phyloP scores from a whole-genome alignment of 2,113 vertebrate species.

The Blennius ocellaris region DNA sequence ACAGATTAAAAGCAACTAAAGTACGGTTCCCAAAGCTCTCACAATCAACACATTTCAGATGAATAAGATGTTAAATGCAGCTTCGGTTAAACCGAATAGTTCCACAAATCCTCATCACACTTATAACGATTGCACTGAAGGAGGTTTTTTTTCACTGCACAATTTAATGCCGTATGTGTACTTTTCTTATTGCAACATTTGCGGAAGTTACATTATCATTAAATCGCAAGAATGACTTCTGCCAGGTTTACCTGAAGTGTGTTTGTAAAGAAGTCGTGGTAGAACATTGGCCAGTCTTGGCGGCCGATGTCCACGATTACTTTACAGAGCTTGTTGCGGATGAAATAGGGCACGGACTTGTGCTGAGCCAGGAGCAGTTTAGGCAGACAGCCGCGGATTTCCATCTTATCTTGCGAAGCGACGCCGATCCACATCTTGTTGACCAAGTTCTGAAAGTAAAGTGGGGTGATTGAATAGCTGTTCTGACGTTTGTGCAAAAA shows the following conservation, averaged over 20 bases:
- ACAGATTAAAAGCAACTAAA: too few species aligned
- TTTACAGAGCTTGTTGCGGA: slow-evolving; percentile 98
- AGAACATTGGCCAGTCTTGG: slow-evolving; percentile 99
- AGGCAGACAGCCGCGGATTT: slow-evolving; percentile 96
- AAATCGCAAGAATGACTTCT: background rate
- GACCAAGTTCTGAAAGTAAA: slow-evolving; percentile 90
- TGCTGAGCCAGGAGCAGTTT: slow-evolving; percentile 96
- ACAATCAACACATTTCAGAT: too few species aligned
- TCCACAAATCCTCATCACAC: too few species aligned
- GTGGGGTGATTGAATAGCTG: background rate
- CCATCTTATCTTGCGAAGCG: slow-evolving; percentile 96
- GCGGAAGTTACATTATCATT: too few species aligned
- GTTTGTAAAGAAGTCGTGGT: slow-evolving; percentile 98
- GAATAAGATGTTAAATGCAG: too few species aligned
- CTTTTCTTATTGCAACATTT: too few species aligned
- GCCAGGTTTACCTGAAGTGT: slow-evolving; percentile 90
- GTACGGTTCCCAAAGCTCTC: too few species aligned
- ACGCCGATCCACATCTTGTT: slow-evolving; percentile 99
- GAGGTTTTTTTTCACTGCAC: too few species aligned
- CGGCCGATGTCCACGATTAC: slow-evolving; percentile 98
- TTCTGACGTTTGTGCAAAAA: too few species aligned
- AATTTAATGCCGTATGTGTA: too few species aligned
- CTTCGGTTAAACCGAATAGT: too few species aligned
- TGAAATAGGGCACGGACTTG: slow-evolving; percentile 95
- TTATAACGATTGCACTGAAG: too few species aligned